phyloP scores from a whole-genome alignment of 64 coral and sea anemone genomes.

The Dendronephthya gigantea region DNA sequence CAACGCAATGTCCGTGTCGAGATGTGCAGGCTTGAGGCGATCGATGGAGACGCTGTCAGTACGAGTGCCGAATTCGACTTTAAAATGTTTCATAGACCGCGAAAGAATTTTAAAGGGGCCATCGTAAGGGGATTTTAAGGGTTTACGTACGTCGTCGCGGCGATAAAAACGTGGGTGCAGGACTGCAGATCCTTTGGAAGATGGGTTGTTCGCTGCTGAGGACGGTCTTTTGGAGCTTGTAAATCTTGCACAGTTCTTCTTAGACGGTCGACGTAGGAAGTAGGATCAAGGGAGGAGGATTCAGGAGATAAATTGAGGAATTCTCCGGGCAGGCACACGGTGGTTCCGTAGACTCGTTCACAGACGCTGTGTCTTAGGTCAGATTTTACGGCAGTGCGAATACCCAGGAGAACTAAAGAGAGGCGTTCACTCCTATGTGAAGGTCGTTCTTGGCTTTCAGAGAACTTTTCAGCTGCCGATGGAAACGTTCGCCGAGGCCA shows the following conservation, averaged over 20 bases:
- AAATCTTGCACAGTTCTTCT: not conserved
- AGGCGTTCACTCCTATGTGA: not conserved
- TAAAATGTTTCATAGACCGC: slow-evolving; percentile 3
- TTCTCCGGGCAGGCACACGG: slow-evolving; percentile 12
- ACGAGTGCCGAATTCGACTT: not conserved
- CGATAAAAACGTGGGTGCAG: slow-evolving; percentile 11
- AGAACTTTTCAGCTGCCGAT: not conserved
- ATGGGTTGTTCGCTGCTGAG: not conserved
- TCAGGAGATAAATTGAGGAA: not conserved
- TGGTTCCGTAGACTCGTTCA: slow-evolving; percentile 14
- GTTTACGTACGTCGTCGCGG: slow-evolving; percentile 3
- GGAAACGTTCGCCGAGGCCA: too few species aligned
- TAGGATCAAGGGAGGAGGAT: not conserved
- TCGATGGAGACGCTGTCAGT: too few species aligned
- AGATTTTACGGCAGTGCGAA: not conserved
- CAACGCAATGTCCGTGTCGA: not conserved
- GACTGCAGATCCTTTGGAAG: not conserved
- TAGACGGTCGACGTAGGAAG: not conserved
- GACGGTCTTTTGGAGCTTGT: not conserved
- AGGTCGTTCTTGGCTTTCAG: not conserved
- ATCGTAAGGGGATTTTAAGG: slow-evolving; percentile 13
- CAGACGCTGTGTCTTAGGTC: too few species aligned
- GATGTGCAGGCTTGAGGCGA: not conserved
- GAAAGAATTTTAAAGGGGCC: slow-evolving; percentile 18
- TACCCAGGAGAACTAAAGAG: slow-evolving; percentile 7